Conservation (phyloP, 2,888 invertebrate species). For the Suillia variegata region DNA sequence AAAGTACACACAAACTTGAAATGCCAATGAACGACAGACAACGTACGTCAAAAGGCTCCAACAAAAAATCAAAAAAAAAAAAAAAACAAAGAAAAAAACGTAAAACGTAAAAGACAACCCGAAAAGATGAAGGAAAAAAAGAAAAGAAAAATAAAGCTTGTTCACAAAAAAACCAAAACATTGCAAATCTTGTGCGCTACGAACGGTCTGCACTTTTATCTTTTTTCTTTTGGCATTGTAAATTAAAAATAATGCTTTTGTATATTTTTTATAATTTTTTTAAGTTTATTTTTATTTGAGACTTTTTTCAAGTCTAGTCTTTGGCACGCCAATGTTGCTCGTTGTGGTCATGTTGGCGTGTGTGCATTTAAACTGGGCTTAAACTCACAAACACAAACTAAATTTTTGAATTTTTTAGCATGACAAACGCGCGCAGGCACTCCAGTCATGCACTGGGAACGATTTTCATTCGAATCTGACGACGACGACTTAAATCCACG, state of each 20-base stretch:
- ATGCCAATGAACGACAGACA: constrained; percentile 42
- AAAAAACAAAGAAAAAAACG: constrained; percentile 3
- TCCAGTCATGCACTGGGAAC: too few relatives aligned
- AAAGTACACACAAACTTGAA: constrained; percentile 42
- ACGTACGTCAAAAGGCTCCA: background rate
- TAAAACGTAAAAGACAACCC: too few relatives aligned
- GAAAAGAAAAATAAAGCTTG: background rate
- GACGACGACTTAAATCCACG: too few relatives aligned
- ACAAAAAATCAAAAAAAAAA: background rate
- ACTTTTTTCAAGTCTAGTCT: background rate
- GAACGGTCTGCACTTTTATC: background rate
- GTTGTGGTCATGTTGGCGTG: background rate
- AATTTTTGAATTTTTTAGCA: background rate
- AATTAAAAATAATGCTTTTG: too few relatives aligned
- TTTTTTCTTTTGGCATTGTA: too few relatives aligned
- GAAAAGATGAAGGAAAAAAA: background rate
- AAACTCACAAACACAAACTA: background rate
- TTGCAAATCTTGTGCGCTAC: background rate
- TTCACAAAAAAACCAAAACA: background rate
- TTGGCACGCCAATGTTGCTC: background rate
- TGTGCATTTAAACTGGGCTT: background rate
- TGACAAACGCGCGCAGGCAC: too few relatives aligned
- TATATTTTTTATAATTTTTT: background rate
- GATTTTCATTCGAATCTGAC: too few relatives aligned
- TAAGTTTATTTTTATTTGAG: background rate